Conservation (phyloP, 2,888 invertebrate genomes). For the Polydrusus pterygomalis region DNA sequence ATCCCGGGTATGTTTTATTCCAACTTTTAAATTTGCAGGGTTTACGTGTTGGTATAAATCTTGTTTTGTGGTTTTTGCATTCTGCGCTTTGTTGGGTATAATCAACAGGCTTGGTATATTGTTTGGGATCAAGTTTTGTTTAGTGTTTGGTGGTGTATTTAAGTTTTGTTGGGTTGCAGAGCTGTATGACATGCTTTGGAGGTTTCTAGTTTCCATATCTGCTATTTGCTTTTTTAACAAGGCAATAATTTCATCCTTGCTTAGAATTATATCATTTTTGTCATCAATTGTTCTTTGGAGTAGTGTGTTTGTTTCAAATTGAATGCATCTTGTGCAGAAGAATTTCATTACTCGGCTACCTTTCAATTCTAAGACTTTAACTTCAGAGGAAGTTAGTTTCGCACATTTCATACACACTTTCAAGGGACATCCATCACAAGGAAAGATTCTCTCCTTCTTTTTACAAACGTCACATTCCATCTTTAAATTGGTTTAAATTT, state of each 20-base stretch:
- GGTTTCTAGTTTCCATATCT: constrained; percentile 4
- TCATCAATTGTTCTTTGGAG: constrained; percentile 30
- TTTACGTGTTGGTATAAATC: constrained; percentile 19
- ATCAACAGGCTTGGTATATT: constrained; percentile 14
- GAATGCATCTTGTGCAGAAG: constrained; percentile 12
- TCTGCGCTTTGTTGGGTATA: not conserved
- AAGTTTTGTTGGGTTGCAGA: not conserved
- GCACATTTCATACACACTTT: not conserved
- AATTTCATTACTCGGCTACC: not conserved
- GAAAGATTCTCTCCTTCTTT: constrained; percentile 2
- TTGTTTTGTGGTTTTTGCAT: constrained; percentile 21
- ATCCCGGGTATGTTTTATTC: constrained; percentile 18
- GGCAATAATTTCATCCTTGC: constrained; percentile 4
- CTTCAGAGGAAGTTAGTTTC: not conserved
- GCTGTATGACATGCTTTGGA: constrained; percentile 12
- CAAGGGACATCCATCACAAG: not conserved
- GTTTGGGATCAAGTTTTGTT: constrained; percentile 1
- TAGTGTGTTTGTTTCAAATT: constrained; percentile 29
- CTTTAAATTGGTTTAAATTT: not conserved
- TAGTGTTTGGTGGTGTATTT: not conserved
- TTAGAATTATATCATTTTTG: constrained; percentile 30
- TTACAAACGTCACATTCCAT: constrained; percentile 20
- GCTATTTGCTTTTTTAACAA: constrained; percentile 16
- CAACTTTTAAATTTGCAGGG: constrained; percentile 26
- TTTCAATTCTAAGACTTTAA: not conserved